Conservation (phyloP, 2,888 invertebrate species). For the Bursaphelenchus okinawaensis region DNA sequence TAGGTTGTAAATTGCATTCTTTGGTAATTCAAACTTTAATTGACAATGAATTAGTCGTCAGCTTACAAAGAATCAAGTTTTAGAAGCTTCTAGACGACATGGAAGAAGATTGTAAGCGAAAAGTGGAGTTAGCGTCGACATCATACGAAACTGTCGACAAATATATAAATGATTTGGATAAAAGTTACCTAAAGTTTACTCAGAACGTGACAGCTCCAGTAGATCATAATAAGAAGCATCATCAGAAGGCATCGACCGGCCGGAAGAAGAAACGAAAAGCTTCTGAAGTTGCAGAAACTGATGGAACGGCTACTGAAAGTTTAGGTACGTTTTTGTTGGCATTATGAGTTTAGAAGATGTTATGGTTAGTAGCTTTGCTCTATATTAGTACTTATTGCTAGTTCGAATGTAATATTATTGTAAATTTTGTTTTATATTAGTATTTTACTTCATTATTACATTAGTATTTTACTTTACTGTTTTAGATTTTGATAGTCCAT, state of each 20-base stretch:
- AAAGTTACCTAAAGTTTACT: slow-evolving; percentile 15
- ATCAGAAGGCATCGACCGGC: not conserved
- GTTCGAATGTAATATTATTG: too few relatives aligned
- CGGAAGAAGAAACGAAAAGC: slow-evolving; percentile 15
- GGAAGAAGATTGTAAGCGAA: slow-evolving; percentile 91
- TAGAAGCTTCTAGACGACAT: slow-evolving; percentile 73
- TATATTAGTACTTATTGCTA: too few relatives aligned
- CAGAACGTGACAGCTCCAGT: slow-evolving; percentile 14
- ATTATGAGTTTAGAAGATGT: too few relatives aligned
- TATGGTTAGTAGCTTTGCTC: too few relatives aligned
- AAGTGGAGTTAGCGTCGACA: slow-evolving; percentile 92
- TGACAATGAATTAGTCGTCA: too few relatives aligned
- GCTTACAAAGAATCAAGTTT: too few relatives aligned
- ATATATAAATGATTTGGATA: slow-evolving; percentile 63
- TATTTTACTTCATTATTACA: not conserved
- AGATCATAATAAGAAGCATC: slow-evolving; percentile 9
- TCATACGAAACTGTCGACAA: slow-evolving; percentile 89
- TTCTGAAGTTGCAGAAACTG: slow-evolving; percentile 62
- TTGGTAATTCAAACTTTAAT: too few relatives aligned
- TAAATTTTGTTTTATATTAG: not conserved
- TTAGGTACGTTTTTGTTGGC: slow-evolving; percentile 7
- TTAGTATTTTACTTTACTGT: not conserved
- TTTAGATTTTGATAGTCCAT: slow-evolving; percentile 7
- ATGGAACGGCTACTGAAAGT: slow-evolving; percentile 2
- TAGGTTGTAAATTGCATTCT: too few relatives aligned